Evolutionary conservation across 37 sponge, comb jelly and placozoan genomes (phyloP).

Genomic region (Beroe ovata): DNA sequence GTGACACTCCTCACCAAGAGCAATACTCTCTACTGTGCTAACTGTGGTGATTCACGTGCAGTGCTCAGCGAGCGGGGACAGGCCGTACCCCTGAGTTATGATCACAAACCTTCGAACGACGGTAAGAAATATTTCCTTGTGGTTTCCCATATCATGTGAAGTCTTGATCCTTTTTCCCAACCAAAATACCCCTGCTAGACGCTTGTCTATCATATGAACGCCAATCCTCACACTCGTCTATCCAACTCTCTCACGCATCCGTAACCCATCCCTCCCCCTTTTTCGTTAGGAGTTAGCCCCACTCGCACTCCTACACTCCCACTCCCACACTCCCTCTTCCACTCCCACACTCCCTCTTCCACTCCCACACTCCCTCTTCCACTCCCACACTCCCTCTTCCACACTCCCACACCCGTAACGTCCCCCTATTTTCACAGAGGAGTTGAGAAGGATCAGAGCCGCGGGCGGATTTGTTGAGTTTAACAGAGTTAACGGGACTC

Average conservation of each 20-base stretch:
- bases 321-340: neutral
- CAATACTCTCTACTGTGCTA: conserved; percentile 81
- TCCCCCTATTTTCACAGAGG: conserved; percentile 67
- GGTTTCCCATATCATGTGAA: too few species aligned
- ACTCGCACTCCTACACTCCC: neutral
- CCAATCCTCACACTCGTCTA: too few species aligned
- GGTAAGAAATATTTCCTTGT: too few species aligned
- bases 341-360: neutral
- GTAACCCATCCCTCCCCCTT: too few species aligned
- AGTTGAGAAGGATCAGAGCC: conserved; percentile 74
- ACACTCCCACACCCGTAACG: neutral
- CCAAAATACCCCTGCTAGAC: too few species aligned
- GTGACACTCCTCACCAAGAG: conserved; percentile 75
- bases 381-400: neutral
- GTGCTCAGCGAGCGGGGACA: conserved; percentile 75
- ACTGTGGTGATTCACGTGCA: conserved; percentile 88
- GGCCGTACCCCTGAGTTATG: conserved; percentile 77
- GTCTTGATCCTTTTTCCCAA: too few species aligned
- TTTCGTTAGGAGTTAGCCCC: too few species aligned
- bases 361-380: neutral
- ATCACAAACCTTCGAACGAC: conserved; percentile 86
- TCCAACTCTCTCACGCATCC: too few species aligned
- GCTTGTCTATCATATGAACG: too few species aligned
- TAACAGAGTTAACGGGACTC: conserved; percentile 88
- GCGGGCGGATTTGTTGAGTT: conserved; percentile 93